phyloP scores from a whole-genome alignment of 1,140 invertebrate species.

The Goniozus legneri region DNA sequence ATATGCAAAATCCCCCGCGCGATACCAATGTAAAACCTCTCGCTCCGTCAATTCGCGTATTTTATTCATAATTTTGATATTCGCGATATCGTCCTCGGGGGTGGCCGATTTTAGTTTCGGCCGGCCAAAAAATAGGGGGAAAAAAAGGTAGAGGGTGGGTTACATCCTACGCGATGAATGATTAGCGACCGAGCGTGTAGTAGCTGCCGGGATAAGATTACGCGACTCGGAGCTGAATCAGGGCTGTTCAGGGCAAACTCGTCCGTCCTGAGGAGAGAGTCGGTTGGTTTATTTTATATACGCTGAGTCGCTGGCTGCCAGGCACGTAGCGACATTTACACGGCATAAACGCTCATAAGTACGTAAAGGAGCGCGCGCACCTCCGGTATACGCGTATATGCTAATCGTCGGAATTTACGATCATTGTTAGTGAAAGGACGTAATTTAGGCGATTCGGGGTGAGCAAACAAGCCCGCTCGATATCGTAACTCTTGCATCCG shows the following conservation, averaged over 20 bases:
- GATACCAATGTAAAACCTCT: no score
- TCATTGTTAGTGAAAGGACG: slow-evolving; percentile 14
- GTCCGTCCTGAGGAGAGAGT: slow-evolving; percentile 39
- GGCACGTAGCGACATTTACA: slow-evolving; percentile 51
- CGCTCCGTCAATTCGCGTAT: no score
- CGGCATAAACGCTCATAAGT: slow-evolving; percentile 34
- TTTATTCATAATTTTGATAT: no score
- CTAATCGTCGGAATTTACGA: slow-evolving; percentile 20
- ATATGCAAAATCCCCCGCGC: no score
- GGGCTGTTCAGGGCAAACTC: slow-evolving; percentile 41
- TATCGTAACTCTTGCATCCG: no score
- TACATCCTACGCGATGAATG: slow-evolving; percentile 5
- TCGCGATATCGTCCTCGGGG: no score
- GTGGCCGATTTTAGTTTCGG: no score
- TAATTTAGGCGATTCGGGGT: slow-evolving; percentile 7
- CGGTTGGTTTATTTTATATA: slow-evolving; percentile 51
- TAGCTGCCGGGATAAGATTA: slow-evolving; percentile 47
- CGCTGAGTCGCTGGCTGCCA: slow-evolving; percentile 46
- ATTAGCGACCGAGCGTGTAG: slow-evolving; percentile 23
- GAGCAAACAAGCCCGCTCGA: neutral
- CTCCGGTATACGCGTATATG: slow-evolving; percentile 11
- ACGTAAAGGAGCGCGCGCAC: slow-evolving; percentile 26
- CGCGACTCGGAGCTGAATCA: slow-evolving; percentile 36
- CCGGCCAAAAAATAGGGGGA: no score
- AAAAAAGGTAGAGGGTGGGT: slow-evolving; percentile 20